Percentiles rank a stretch among this genome's conserved stretches.
Conservation (phyloP, 2,888 invertebrate genomes). For the Himalopsyche anomala region DNA sequence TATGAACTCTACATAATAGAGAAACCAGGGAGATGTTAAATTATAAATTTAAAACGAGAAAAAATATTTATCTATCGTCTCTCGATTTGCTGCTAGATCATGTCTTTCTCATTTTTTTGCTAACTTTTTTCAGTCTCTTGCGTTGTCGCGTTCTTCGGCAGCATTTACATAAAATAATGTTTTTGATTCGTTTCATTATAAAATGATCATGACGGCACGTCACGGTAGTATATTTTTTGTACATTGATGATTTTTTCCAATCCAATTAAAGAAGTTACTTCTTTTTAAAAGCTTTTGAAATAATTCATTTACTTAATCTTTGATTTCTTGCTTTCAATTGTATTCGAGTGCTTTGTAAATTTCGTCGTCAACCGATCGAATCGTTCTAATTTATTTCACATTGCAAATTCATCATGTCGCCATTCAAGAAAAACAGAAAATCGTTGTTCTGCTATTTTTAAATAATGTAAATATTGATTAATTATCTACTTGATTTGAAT, state of each 20-base stretch:
- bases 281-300: slow-evolving; percentile 4
- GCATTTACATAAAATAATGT: too few species aligned
- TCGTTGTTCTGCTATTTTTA: neutral
- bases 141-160: too few species aligned
- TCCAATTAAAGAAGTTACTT: neutral
- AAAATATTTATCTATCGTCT: too few species aligned
- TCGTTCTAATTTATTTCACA: neutral
- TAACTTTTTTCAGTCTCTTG: too few species aligned
- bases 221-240: neutral
- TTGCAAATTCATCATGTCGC: neutral
- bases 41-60: too few species aligned
- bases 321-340: neutral
- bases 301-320: neutral
- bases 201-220: too few species aligned
- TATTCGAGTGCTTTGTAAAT: neutral
- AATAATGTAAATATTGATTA: neutral
- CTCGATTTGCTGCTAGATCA: too few species aligned
- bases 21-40: too few species aligned
- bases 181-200: too few species aligned
- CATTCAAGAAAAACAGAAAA: neutral
- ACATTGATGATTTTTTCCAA: neutral
- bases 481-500: neutral
- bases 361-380: neutral
- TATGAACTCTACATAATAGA: too few species aligned
- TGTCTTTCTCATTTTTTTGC: too few species aligned